phyloP scores from a whole-genome alignment of 2,888 invertebrate genomes.

The Drosophila flavopinicola region DNA sequence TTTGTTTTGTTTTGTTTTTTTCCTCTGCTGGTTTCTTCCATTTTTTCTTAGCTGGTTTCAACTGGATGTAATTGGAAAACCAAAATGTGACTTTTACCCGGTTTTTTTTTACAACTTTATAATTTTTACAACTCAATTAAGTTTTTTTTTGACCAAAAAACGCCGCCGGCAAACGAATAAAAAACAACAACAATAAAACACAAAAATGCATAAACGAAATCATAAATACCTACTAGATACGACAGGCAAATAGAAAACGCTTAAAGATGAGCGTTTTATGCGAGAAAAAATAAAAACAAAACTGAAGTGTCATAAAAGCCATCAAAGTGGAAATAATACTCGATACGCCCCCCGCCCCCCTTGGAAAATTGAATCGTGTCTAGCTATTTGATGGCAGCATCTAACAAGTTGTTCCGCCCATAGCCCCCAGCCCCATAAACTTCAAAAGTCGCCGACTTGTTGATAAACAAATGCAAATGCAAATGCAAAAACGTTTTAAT shows the following conservation, averaged over 20 bases:
- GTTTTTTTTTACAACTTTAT: conserved; percentile 72
- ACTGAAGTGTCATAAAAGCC: conserved; percentile 74
- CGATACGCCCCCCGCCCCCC: conserved; percentile 3
- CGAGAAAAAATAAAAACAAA: conserved; percentile 47
- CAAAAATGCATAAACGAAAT: conserved; percentile 77
- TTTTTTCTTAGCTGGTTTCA: conserved; percentile 51
- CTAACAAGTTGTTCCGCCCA: conserved; percentile 52
- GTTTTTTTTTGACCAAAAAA: conserved; percentile 56
- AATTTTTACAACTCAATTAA: conserved; percentile 79
- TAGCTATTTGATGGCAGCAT: conserved; percentile 67
- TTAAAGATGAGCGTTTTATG: conserved; percentile 62
- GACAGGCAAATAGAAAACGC: conserved; percentile 30
- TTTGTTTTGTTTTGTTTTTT: conserved; percentile 21
- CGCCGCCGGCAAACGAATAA: conserved; percentile 49
- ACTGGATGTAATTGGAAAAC: conserved; percentile 61
- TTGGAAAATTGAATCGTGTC: conserved; percentile 65
- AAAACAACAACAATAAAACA: conserved; percentile 66
- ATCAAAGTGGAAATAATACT: conserved; percentile 74
- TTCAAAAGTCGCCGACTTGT: conserved; percentile 59
- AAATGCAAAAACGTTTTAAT: conserved; percentile 56
- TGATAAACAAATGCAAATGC: conserved; percentile 59
- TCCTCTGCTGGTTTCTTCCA: background rate
- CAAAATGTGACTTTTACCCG: conserved; percentile 60
- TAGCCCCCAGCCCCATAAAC: conserved; percentile 5
- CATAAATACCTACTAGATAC: conserved; percentile 73